Percentiles rank a stretch among this genome's conserved stretches.
phyloP scores from a whole-genome alignment of 2,113 vertebrate species.

The Cyanoramphus novaezelandiae region DNA sequence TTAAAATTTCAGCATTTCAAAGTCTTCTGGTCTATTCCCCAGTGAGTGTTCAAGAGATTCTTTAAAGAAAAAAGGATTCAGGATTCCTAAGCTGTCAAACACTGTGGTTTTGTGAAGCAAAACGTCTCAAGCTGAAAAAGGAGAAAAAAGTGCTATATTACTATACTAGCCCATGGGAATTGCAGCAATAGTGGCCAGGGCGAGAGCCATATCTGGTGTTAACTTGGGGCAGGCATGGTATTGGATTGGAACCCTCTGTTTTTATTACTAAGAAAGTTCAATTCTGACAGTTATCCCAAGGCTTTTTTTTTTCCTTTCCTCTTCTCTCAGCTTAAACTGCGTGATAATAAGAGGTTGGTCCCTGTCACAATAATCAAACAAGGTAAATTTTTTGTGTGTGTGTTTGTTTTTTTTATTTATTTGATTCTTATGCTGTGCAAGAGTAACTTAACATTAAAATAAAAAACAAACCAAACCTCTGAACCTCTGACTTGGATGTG shows the following conservation, averaged over 20 bases:
- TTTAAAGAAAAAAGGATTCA: not conserved
- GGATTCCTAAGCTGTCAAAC: not conserved
- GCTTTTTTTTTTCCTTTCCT: not conserved
- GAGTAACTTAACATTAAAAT: not conserved
- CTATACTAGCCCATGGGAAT: not conserved
- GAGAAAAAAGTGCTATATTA: not conserved
- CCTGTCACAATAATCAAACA: slow-evolving; percentile 80
- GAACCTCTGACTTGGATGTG: not conserved
- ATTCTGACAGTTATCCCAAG: not conserved
- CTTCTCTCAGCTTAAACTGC: slow-evolving; percentile 66
- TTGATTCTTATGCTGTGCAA: not conserved
- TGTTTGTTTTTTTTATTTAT: not conserved
- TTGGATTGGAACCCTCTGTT: not conserved
- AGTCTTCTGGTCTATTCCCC: not conserved
- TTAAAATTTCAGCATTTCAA: not conserved
- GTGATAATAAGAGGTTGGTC: slow-evolving; percentile 70
- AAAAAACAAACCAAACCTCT: not conserved
- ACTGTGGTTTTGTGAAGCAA: not conserved
- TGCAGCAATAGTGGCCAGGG: not conserved
- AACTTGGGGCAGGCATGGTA: not conserved
- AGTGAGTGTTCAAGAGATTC: not conserved
- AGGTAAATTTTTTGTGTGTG: slow-evolving; percentile 64
- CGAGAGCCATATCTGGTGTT: not conserved
- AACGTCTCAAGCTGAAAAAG: not conserved
- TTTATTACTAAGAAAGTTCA: not conserved